These are phyloP conservation scores for Agrotis ipsilon DNA, from an alignment of 2,888 invertebrate species.

Conservation along the genomic window DNA sequence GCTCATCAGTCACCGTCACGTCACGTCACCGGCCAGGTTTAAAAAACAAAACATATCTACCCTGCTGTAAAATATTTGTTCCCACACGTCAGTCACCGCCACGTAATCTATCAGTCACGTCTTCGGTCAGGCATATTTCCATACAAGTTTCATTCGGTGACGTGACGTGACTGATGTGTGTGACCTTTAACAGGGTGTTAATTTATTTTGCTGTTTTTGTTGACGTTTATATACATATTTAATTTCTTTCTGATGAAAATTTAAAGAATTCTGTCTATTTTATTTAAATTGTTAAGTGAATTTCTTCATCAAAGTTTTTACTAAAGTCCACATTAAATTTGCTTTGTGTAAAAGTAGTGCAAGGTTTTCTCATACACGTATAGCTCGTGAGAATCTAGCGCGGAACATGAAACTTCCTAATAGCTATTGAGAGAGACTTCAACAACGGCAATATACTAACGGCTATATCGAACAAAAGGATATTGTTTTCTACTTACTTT, in stretches of 20 bases:
- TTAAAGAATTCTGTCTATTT: background rate
- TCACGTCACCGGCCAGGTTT: too few relatives aligned
- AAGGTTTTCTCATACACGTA: conserved; percentile 1
- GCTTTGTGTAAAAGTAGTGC: conserved; percentile 5
- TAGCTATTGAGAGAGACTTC: conserved; percentile 2
- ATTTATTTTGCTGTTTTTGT: conserved; percentile 3
- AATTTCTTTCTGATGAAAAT: background rate
- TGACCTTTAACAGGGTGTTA: background rate
- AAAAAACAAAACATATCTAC: too few relatives aligned
- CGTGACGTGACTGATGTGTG: too few relatives aligned
- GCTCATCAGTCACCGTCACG: too few relatives aligned
- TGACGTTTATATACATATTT: background rate
- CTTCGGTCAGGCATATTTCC: too few relatives aligned
- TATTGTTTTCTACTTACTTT: conserved; percentile 4
- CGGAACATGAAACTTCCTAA: conserved; percentile 20
- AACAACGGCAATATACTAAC: conserved; percentile 6
- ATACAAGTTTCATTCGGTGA: too few relatives aligned
- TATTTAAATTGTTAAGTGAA: background rate
- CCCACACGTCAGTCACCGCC: too few relatives aligned
- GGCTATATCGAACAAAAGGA: conserved; percentile 13
- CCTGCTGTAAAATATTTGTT: too few relatives aligned
- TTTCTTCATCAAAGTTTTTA: background rate
- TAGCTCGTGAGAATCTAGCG: conserved; percentile 4
- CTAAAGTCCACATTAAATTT: background rate
- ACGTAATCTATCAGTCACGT: too few relatives aligned